phyloP scores from a whole-genome alignment of 2,113 vertebrate genomes.

The Psephotus haematonotus region DNA sequence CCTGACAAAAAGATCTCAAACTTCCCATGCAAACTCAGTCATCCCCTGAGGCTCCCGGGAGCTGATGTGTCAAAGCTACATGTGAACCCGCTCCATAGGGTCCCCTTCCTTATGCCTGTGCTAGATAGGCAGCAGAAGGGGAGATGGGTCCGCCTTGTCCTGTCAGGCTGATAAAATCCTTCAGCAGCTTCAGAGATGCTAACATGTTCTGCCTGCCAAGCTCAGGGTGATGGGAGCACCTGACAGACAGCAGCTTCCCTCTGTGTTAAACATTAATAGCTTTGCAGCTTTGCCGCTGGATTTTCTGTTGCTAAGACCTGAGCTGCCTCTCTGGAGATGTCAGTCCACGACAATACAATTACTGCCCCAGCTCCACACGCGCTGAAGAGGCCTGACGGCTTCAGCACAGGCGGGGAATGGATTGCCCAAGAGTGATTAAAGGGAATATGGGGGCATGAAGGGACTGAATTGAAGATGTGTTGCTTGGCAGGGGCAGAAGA shows the following conservation, averaged over 20 bases:
- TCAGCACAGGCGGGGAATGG: neutral
- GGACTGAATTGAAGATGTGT: neutral
- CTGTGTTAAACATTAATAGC: conserved; percentile 41
- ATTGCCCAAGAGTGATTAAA: neutral
- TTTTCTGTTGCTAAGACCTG: neutral
- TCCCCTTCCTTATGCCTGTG: neutral
- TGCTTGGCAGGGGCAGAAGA: rapidly evolving
- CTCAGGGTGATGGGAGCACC: neutral
- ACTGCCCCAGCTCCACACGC: neutral
- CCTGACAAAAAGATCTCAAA: neutral
- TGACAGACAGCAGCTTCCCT: conserved; percentile 50
- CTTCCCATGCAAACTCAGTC: neutral
- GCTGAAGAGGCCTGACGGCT: neutral
- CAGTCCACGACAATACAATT: neutral
- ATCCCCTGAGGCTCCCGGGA: neutral
- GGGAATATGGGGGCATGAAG: neutral
- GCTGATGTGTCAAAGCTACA: neutral
- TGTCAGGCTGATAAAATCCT: conserved; percentile 1
- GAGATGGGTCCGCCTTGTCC: neutral
- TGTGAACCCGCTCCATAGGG: neutral
- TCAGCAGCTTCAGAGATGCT: neutral
- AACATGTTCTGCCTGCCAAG: conserved; percentile 38
- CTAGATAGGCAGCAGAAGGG: neutral
- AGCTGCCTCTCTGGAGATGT: conserved; percentile 27
- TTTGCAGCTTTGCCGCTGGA: conserved; percentile 34